Evolutionary conservation across 2,888 invertebrate species (phyloP).

Genomic region (Tethea ocularis): DNA sequence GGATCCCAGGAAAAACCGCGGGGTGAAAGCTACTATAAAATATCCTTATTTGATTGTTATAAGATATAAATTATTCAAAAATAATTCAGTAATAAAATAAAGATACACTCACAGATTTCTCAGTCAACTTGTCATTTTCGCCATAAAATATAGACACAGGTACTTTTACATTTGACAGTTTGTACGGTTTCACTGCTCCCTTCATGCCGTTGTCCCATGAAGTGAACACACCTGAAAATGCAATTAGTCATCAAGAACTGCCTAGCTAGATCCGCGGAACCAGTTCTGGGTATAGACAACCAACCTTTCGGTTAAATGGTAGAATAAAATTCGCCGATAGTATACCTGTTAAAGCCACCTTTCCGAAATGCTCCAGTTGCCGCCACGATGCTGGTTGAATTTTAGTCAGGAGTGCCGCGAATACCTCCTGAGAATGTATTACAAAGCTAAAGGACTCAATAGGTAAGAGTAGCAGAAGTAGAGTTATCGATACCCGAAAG

Average conservation of each 20-base stretch:
- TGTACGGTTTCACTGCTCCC: constrained; percentile 83
- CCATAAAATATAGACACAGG: constrained; percentile 86
- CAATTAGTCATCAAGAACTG: background rate
- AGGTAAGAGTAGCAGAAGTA: no score
- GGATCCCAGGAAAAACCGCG: no score
- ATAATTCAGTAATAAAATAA: background rate
- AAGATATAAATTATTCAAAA: no score
- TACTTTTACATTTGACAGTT: constrained; percentile 82
- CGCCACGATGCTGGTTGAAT: constrained; percentile 57
- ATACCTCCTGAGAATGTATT: constrained; percentile 49
- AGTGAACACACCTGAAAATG: constrained; percentile 79
- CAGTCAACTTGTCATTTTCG: constrained; percentile 85
- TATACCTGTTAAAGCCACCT: constrained; percentile 59
- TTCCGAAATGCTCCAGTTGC: constrained; percentile 62
- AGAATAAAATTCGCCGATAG: background rate
- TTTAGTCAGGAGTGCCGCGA: constrained; percentile 44
- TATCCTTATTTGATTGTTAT: no score
- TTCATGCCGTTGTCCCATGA: constrained; percentile 81
- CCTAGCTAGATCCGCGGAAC: no score
- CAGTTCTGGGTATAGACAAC: no score
- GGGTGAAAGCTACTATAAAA: no score
- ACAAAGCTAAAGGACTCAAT: background rate
- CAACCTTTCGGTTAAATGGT: background rate
- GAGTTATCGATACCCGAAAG: no score
- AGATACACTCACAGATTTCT: constrained; percentile 74